phyloP scores from a whole-genome alignment of 1,140 invertebrate genomes.

The Melanaphis sacchari region DNA sequence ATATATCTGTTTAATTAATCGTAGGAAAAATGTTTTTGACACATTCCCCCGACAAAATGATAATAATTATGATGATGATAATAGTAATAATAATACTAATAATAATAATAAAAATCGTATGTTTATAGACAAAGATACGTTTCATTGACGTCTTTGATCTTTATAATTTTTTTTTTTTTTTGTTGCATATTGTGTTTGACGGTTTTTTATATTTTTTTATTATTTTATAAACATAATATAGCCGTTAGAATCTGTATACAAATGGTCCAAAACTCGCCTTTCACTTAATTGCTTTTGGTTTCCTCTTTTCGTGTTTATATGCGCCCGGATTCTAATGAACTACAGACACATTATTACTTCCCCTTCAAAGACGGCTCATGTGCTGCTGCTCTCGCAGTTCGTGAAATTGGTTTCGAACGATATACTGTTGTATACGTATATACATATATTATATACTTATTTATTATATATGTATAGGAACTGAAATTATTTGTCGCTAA shows the following conservation, averaged over 20 bases:
- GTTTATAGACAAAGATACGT: constrained; percentile 39
- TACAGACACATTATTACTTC: background rate
- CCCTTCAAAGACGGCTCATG: background rate
- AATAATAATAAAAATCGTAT: constrained; percentile 22
- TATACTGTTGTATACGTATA: background rate
- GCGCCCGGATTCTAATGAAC: background rate
- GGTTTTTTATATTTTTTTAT: constrained; percentile 6
- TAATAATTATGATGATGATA: background rate
- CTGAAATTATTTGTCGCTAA: background rate
- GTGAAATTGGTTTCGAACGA: constrained; percentile 7
- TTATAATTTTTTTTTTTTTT: constrained; percentile 13
- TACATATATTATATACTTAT: too few species aligned
- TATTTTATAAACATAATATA: constrained; percentile 31
- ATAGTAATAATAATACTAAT: background rate
- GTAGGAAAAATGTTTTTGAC: constrained; percentile 25
- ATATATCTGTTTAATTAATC: background rate
- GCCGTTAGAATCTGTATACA: background rate
- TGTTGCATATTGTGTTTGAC: background rate
- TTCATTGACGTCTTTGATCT: constrained; percentile 45
- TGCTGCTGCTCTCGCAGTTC: background rate
- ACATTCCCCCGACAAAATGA: background rate
- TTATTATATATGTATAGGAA: background rate
- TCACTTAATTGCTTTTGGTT: constrained; percentile 29
- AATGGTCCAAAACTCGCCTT: constrained; percentile 34
- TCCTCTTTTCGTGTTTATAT: background rate